A percentile compares a stretch with the other conserved stretches of the same genome.
phyloP scores from a whole-genome alignment of 2,797 vertebrate species.

The Phoebastria nigripes region DNA sequence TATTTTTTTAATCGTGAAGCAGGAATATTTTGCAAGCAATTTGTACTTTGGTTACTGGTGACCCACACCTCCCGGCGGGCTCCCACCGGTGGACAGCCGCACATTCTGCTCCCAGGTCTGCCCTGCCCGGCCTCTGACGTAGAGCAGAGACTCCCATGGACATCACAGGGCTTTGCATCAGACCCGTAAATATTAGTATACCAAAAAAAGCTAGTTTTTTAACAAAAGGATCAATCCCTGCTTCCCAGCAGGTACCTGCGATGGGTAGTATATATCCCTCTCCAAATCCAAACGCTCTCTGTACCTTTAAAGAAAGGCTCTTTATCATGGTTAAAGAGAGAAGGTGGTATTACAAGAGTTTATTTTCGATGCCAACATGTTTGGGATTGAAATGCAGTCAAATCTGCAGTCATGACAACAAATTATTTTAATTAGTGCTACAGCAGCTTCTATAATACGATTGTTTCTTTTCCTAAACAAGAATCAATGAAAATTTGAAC shows the following conservation, averaged over 20 bases:
- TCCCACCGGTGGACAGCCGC: neutral
- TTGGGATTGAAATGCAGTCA: slow-evolving; percentile 57
- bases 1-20: neutral
- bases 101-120: slow-evolving; percentile 38
- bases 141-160: neutral
- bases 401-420: slow-evolving; percentile 28
- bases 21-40: neutral
- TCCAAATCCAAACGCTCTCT: neutral
- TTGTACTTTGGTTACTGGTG: neutral
- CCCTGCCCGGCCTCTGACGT: neutral
- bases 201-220: neutral
- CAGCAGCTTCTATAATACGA: neutral
- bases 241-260: neutral
- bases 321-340: slow-evolving; percentile 28
- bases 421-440: slow-evolving; percentile 63
- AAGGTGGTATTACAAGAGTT: slow-evolving; percentile 47
- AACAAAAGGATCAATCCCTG: neutral
- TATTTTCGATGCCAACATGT: slow-evolving; percentile 29
- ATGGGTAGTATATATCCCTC: neutral
- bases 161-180: neutral
- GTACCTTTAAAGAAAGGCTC: neutral
- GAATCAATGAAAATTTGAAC: slow-evolving; percentile 20
- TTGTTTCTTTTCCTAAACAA: slow-evolving; percentile 17
- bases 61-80: slow-evolving; percentile 15
- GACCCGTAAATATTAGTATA: rapidly evolving